phyloP scores from a whole-genome alignment of 2,113 vertebrate genomes.

The Antechinus stuartii region DNA sequence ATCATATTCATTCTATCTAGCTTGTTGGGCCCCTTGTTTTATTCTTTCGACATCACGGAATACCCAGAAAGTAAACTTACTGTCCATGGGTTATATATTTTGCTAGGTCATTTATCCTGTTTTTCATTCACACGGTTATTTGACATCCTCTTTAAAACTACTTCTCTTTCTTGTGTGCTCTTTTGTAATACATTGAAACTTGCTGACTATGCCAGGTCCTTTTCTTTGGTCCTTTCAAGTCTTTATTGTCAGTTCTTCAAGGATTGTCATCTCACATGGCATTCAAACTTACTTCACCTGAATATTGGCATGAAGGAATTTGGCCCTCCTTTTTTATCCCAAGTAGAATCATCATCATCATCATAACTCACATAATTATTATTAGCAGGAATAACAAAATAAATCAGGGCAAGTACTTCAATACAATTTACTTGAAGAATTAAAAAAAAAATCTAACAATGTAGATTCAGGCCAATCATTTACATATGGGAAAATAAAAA shows the following conservation, averaged over 20 bases:
- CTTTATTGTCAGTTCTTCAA: background rate
- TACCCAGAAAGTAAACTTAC: background rate
- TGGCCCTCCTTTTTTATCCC: background rate
- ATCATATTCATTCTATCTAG: no score
- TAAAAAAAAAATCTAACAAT: background rate
- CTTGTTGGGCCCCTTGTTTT: background rate
- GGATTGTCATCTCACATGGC: background rate
- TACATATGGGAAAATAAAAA: background rate
- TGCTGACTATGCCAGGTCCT: background rate
- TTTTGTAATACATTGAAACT: background rate
- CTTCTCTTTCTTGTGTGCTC: background rate
- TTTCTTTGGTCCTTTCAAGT: background rate
- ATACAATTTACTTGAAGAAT: background rate
- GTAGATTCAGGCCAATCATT: background rate
- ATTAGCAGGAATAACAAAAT: background rate
- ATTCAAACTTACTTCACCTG: background rate
- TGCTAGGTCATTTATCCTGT: background rate
- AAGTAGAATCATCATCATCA: background rate
- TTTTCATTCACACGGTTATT: background rate
- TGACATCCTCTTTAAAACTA: background rate
- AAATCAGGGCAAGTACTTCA: rapidly evolving
- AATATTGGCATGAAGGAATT: background rate
- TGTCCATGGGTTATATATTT: background rate
- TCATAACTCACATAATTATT: background rate
- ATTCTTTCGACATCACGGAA: background rate